Conservation (phyloP, 2,888 invertebrate species). For the Ichneumon xanthorius region DNA sequence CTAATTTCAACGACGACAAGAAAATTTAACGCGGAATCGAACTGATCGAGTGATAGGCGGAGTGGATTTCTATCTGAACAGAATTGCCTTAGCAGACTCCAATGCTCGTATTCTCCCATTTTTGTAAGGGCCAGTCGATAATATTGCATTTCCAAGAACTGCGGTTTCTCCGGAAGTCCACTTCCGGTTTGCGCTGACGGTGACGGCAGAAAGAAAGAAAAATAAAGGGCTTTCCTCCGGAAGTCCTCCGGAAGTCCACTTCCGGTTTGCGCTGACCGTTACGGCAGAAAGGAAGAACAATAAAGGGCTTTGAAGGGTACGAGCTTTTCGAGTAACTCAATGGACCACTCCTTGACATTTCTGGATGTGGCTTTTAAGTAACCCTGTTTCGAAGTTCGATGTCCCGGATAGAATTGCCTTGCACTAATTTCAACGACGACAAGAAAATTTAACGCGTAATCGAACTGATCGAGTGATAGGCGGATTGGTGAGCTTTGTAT, state of each 20-base stretch:
- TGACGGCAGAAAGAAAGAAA: slow-evolving; percentile 26
- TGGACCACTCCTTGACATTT: neutral
- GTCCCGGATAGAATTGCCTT: neutral
- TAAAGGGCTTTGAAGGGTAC: slow-evolving; percentile 4
- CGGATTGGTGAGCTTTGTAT: slow-evolving; percentile 53
- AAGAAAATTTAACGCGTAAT: neutral
- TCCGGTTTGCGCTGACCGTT: slow-evolving; percentile 39
- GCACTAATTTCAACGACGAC: neutral
- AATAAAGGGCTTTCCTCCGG: slow-evolving; percentile 37
- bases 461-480: neutral
- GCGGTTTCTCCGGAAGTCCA: slow-evolving; percentile 47
- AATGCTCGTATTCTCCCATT: slow-evolving; percentile 27
- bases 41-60: slow-evolving; percentile 10
- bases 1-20: neutral
- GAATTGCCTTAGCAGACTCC: slow-evolving; percentile 35
- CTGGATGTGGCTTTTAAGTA: neutral
- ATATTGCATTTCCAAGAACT: slow-evolving; percentile 12
- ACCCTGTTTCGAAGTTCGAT: neutral
- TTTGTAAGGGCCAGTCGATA: slow-evolving; percentile 17
- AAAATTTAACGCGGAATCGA: neutral
- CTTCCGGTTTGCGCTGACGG: slow-evolving; percentile 48
- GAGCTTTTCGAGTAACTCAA: neutral
- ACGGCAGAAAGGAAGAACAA: slow-evolving; percentile 36
- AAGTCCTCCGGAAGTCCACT: slow-evolving; percentile 49
- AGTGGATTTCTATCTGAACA: slow-evolving; percentile 49